Evolutionary conservation across 2,113 vertebrate genomes (phyloP), one percentile per base, ranked within the genome.

Genomic region (Atlantisia rogersi): DNA sequence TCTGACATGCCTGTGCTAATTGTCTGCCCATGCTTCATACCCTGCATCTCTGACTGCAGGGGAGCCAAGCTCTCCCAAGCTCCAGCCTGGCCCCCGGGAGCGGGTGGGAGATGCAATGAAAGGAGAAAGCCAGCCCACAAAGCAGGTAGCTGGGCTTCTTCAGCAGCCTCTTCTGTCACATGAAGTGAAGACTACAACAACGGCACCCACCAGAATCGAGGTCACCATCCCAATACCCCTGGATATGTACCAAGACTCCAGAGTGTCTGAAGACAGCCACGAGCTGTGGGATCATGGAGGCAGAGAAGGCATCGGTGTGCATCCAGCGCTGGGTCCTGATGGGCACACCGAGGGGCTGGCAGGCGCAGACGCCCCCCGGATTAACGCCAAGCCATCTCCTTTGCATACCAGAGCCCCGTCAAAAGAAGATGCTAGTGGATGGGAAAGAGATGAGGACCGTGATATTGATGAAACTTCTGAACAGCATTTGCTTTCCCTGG

Each of bases 391-490:
- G 20, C 7, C 75, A 5, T 59, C 79, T 83, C 64, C 82, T 63
- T 11, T 39, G 39, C 39, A 18, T 75, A 15, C 92, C 80, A 81
- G 56, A 85, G 44, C 92, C 28, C 25, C 9, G 0, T 1, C 17
- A 8, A 86, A 96, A 12, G 96, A 96, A 69, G 89, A 68, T 73
- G 39, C 37, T 2, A 8, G 81, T 18, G 74, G 46, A 7, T 1
- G 0, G 63, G 81, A 94, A 12, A 65, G 88, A 6, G 97, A 97
- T n/a, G 94, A 97, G 95, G 98, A 97, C 39, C 91, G 84, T 2
- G 97, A 97, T 42, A 8, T 86, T 12, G 97, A 97, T 28, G 97
- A 97, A 85, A 89, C 95, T 22, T 73, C 60, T 3, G 91, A 56
- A 10, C 95, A 86, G 60, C 86, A n/a, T 53, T 95, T 96, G 31